These are phyloP conservation scores for Onychostoma macrolepis DNA, from an alignment of 2,113 vertebrate species.

Conservation along the genomic window DNA sequence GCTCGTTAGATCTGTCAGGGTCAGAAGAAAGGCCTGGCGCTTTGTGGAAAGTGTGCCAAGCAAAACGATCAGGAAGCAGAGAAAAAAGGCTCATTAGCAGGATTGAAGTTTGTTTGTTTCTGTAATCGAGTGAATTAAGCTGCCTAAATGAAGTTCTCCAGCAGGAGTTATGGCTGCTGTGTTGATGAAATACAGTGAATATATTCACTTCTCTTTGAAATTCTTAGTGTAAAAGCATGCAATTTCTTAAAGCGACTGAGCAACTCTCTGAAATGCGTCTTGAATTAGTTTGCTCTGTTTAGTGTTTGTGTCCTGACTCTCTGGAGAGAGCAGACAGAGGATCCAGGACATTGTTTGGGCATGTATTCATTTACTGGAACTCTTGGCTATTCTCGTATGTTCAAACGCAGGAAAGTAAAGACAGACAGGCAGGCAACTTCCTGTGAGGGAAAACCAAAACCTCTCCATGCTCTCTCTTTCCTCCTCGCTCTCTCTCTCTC, in stretches of 20 bases:
- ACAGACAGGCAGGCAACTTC: constrained; percentile 27
- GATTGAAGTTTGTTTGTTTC: not conserved
- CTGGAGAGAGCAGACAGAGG: not conserved
- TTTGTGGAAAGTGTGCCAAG: not conserved
- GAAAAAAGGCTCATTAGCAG: not conserved
- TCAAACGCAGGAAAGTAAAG: constrained; percentile 35
- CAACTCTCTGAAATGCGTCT: not conserved
- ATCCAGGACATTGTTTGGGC: constrained; percentile 7
- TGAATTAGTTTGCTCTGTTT: not conserved
- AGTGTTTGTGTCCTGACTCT: not conserved
- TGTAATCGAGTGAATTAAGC: not conserved
- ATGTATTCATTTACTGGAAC: constrained; percentile 12
- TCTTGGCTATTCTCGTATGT: not conserved
- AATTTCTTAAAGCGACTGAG: not conserved
- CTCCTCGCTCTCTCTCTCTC: not conserved
- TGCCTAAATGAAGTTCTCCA: not conserved
- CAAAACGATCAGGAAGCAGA: not conserved
- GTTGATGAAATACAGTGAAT: not conserved
- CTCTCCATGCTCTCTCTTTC: not conserved
- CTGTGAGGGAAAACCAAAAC: constrained; percentile 25
- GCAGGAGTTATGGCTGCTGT: not conserved
- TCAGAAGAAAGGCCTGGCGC: constrained; percentile 17
- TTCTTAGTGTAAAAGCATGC: not conserved
- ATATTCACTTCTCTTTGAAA: not conserved
- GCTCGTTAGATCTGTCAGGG: constrained; percentile 44